A percentile compares a stretch with the other conserved stretches of the same genome.
Evolutionary conservation across 2,888 invertebrate species (phyloP).

Genomic region (Melanotus villosus): DNA sequence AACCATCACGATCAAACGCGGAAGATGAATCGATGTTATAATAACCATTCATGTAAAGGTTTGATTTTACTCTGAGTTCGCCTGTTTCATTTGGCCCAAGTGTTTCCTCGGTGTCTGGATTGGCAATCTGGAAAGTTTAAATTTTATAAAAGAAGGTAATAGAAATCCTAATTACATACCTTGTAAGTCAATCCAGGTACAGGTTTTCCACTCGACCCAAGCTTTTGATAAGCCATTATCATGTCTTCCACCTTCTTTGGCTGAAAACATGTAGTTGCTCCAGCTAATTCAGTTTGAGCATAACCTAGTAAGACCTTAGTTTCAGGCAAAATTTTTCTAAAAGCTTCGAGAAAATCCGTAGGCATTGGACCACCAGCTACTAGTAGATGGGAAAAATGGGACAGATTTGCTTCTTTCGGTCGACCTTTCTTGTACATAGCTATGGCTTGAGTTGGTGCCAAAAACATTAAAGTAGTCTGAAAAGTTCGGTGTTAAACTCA

Average conservation of each 20-base stretch:
- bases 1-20: slow-evolving; percentile 67
- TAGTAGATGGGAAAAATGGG: slow-evolving; percentile 53
- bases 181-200: slow-evolving; percentile 58
- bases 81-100: slow-evolving; percentile 70
- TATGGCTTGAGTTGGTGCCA: background rate
- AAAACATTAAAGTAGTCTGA: background rate
- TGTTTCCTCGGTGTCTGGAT: too few species aligned
- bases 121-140: too few species aligned
- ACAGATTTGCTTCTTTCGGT: slow-evolving; percentile 60
- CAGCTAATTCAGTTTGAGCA: background rate
- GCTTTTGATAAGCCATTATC: background rate
- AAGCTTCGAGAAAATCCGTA: background rate
- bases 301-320: background rate
- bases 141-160: slow-evolving; percentile 27
- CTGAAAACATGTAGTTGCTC: background rate
- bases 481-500: background rate
- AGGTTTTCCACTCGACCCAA: slow-evolving; percentile 38
- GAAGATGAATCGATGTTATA: slow-evolving; percentile 69
- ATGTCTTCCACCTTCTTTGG: background rate
- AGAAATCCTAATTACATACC: too few species aligned
- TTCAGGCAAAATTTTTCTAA: background rate
- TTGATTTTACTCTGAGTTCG: slow-evolving; percentile 70
- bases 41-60: slow-evolving; percentile 65
- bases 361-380: background rate
- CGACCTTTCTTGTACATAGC: slow-evolving; percentile 54